Conservation (phyloP, 30 jellyfish, hydroid and myxozoan species). For the Catostylus mosaicus region DNA sequence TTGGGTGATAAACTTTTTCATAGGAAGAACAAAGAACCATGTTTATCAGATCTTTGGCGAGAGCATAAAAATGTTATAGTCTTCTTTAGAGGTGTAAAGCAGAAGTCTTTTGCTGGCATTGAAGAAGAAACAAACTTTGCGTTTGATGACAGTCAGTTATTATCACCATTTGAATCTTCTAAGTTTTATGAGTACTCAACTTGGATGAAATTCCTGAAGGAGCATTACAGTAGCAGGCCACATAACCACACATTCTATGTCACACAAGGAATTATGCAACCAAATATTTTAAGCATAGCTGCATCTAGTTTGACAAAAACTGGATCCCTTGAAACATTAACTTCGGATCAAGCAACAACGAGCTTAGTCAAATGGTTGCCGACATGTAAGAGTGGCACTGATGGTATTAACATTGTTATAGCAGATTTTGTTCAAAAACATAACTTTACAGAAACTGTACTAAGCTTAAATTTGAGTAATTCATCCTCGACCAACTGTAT, state of each 20-base stretch:
- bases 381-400: constrained; percentile 9
- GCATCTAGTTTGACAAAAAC: constrained; percentile 49
- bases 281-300: constrained; percentile 59
- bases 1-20: constrained; percentile 18
- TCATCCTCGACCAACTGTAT: too few species aligned
- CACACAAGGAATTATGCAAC: constrained; percentile 90
- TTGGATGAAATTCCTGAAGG: constrained; percentile 51
- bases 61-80: constrained; percentile 20
- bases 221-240: constrained; percentile 22
- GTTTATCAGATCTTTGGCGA: constrained; percentile 30
- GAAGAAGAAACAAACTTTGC: not conserved
- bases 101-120: not conserved
- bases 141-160: not conserved
- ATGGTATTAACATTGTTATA: constrained; percentile 69
- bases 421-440: constrained; percentile 69
- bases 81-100: constrained; percentile 2
- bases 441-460: constrained; percentile 57
- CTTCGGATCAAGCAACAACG: constrained; percentile 59
- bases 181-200: constrained; percentile 20
- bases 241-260: constrained; percentile 42
- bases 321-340: constrained; percentile 54
- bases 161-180: constrained; percentile 58
- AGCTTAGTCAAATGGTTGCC: constrained; percentile 45
- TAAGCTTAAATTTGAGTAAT: not conserved
- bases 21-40: not conserved